These are phyloP conservation scores for Chrysemys picta DNA, from an alignment of 2,113 vertebrate genomes.

Conservation along the genomic window DNA sequence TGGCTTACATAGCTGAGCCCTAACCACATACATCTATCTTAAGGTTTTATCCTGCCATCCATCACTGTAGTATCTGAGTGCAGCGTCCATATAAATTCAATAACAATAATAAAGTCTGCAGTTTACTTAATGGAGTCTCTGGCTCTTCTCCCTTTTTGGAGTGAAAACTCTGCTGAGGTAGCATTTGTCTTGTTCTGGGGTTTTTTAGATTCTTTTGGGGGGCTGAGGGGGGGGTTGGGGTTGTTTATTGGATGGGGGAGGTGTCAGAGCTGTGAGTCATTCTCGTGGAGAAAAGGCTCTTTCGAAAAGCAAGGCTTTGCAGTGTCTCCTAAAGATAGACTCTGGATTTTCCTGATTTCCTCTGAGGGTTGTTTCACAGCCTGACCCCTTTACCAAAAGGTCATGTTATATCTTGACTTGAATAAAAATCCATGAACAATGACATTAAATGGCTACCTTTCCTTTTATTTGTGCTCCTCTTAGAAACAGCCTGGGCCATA, in stretches of 20 bases:
- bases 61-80: not conserved
- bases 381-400: not conserved
- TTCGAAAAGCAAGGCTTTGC: not conserved
- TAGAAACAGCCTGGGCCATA: not conserved
- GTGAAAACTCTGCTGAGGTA: not conserved
- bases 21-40: not conserved
- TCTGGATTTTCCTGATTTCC: not conserved
- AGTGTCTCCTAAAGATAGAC: not conserved
- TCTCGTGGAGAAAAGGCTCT: not conserved
- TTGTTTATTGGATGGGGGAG: not conserved
- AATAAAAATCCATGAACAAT: not conserved
- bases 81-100: not conserved
- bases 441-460: not conserved
- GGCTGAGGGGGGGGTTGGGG: not conserved
- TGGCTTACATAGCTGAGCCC: not conserved
- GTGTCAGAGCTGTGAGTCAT: not conserved
- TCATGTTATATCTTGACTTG: not conserved
- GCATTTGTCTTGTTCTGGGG: not conserved
- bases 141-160: not conserved
- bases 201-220: not conserved
- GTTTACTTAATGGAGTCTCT: fast-evolving
- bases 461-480: not conserved
- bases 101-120: not conserved
- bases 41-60: not conserved
- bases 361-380: not conserved